Base-by-base conservation (phyloP, 2,888 invertebrate species). In the Chymomyza caudatula region DNA sequence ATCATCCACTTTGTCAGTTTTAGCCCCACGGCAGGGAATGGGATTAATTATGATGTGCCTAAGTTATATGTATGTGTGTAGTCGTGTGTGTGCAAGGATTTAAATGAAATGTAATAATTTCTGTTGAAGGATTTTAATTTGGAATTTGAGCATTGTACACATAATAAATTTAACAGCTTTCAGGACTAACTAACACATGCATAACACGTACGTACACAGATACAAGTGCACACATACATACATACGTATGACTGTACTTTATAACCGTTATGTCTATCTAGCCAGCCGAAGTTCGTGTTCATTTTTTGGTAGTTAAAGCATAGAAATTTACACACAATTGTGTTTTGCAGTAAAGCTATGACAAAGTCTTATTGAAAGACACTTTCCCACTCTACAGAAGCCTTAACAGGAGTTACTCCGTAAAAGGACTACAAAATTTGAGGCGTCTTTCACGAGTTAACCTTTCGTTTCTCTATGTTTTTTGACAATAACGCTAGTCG, bases 11-110 rank as follows among this genome's bases (percentile, higher is more conserved):
- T 25, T 54, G 56, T 60, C 25, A 37, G 56, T 54, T 43, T 61
- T 54, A 54, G 53, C 52, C 61, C 55, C 59, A 63, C 63, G 37
- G 25, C 4, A 55, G 76, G 76, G 78, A 58, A 74, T 71, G 81
- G 83, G 82, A 88, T 88, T 88, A 88, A 88, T 88, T 88, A 88
- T 88, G 88, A 88, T 88, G 79, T 87, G 83, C 85, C 87, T 81
- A 76, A 86, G 73, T 81, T 79, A 73, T 72, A 8, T 56, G 20
- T 57, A 1, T 29, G 17, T 62, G 51, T 60, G 43, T 63, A 43
- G 61, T 44, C 19, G 20, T 47, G 42, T 52, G 55, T 52, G 71
- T 70, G 71, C 67, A 62, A 77, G 73, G 76, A 77, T 80, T 88
- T 78, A 87, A 87, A 87, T 88, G 80, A 87, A 88, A 85, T 81